Base-by-base conservation (phyloP, 2,797 vertebrate species). In the Gila robusta region DNA sequence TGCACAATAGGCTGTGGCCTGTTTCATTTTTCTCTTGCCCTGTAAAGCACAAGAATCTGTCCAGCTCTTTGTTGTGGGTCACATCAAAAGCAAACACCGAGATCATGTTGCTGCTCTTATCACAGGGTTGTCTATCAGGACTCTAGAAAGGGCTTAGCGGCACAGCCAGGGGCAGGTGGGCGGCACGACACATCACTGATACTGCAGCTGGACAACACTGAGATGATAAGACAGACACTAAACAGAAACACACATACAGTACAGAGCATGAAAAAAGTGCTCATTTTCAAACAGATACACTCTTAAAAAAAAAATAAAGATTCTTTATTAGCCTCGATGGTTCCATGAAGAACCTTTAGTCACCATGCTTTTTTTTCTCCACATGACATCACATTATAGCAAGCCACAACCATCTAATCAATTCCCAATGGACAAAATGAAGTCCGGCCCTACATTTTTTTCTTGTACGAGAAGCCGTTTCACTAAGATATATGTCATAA, bases 41-140 rank as follows among this genome's bases (percentile, higher is more conserved):
- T 71, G 44, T 62, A 64, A 83, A 83, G 72, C 82, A 56, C 39
- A 87, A 88, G 85, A 90, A 84, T 90, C 84, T 86, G 76, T 73
- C 67, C 56, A 79, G 47, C 71, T 82, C 87, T 82, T 86, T 87
- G 81, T 86, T 88, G 85, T 87, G 83, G 79, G 62, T 80, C 82
- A 92, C 90, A 94, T 95, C 92, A 94, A 94, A 94, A 84, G 49
- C 86, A 72, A 86, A 86, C 77, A 83, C 90, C 88, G 82, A 92
- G 92, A 93, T 95, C 92, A 85, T 86, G 88, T 94, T 91, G 92
- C 94, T 54, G 86, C 87, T 89, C 91, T 94, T 96, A 95, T 96
- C 93, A 54, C 90, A 89, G 90, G 87, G 52, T 35, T 91, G 93
- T 94, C 94, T 90, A 91, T 94, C 94, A 88, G 92, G 92, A 90